Evolutionary conservation across 2,113 vertebrate genomes (phyloP), one percentile per base, ranked within the genome.

Genomic region (Dascyllus trimaculatus): DNA sequence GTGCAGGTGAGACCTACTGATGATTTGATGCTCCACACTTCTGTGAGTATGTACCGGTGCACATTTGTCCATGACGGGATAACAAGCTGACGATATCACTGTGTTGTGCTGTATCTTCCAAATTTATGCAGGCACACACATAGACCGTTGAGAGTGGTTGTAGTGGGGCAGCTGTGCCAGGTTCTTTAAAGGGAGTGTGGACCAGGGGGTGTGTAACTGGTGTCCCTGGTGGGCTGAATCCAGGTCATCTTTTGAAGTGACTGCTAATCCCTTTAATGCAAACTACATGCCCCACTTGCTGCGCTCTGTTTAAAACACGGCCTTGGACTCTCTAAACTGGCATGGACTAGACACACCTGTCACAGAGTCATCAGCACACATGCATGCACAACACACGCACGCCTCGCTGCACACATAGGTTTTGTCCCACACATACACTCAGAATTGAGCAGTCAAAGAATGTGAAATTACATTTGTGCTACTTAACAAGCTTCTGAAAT

Each of bases 201-300:
- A 93, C 93, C 87, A 86, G 93, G 92, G 91, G 92, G 91, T 91
- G 90, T 93, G 93, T 91, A 90, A 94, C 94, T 92, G 94, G 93
- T 94, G 93, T 95, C 94, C 94, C 94, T 91, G 91, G 94, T 94
- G 94, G 93, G 92, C 92, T 53, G 88, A 95, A 95, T 95, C 93
- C 94, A 95, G 94, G 93, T 95, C 94, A 95, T 94, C 94, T 94
- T 95, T 94, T 94, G 93, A 94, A 94, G 93, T 94, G 93, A 90
- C 93, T 94, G 93, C 94, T 95, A 95, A 95, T 95, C 93, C 93
- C 93, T 95, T 95, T 94, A 95, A 95, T 95, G 93, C 93, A 94
- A 95, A 94, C 92, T 93, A 94, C 94, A 95, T 94, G 94, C 93
- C 92, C 94, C 93, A 95, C 93, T 94, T 94, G 94, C 88, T 89